A percentile compares a stretch with the other conserved stretches of the same genome.
phyloP scores from a whole-genome alignment of 37 sponge, comb jelly and placozoan genomes.

The Ephydatia muelleri region DNA sequence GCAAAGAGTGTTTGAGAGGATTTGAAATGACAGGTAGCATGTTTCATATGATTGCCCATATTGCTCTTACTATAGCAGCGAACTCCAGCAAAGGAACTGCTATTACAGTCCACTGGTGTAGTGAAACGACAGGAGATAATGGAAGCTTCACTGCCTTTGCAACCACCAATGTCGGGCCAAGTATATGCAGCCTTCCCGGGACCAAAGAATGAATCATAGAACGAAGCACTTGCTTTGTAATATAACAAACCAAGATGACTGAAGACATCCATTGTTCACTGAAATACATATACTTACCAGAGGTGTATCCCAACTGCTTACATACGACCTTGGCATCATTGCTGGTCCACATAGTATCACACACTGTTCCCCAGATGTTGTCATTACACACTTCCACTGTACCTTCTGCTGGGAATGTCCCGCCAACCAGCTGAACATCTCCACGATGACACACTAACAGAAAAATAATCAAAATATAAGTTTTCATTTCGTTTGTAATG shows the following conservation, averaged over 20 bases:
- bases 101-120: background rate
- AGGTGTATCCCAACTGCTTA: background rate
- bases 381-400: background rate
- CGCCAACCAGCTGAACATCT: background rate
- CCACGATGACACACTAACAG: background rate
- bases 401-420: background rate
- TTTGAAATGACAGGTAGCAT: too few relatives aligned
- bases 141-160: background rate
- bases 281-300: background rate
- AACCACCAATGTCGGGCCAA: background rate
- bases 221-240: background rate
- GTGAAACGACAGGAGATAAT: background rate
- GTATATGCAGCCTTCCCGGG: background rate
- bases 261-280: background rate
- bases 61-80: background rate
- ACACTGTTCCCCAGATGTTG: background rate
- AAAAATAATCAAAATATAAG: too few relatives aligned
- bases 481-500: too few relatives aligned
- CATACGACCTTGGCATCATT: background rate
- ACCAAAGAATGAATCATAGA: background rate
- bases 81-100: background rate
- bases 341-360: background rate
- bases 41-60: too few relatives aligned
- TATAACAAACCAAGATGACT: background rate
- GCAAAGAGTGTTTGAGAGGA: too few relatives aligned